Evolutionary conservation across 2,113 vertebrate species (phyloP).

Genomic region (Seriola aureovittata): DNA sequence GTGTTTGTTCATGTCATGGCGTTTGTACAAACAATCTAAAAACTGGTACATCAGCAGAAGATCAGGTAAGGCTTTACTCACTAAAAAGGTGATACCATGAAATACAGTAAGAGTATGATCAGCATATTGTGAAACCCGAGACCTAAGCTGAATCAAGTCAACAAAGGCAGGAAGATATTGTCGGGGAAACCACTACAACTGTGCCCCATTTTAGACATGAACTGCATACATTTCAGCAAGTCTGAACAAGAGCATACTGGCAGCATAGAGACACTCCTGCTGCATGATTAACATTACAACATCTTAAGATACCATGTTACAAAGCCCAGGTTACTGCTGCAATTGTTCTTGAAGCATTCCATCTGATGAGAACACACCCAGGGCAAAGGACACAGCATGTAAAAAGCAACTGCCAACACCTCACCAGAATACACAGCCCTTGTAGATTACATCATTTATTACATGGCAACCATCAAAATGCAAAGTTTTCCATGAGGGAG

Average conservation of each 20-base stretch:
- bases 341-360: slow-evolving; percentile 22
- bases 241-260: background rate
- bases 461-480: slow-evolving; percentile 67
- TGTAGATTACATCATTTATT: slow-evolving; percentile 77
- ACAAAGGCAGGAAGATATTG: background rate
- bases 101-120: background rate
- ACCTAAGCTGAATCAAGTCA: background rate
- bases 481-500: slow-evolving; percentile 71
- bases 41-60: slow-evolving; percentile 6
- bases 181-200: background rate
- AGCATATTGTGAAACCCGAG: slow-evolving; percentile 30
- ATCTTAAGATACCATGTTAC: background rate
- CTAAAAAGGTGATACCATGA: background rate
- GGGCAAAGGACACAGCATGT: slow-evolving; percentile 54
- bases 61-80: background rate
- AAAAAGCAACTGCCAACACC: slow-evolving; percentile 23
- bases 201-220: background rate
- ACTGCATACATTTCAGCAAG: background rate
- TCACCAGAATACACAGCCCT: slow-evolving; percentile 21
- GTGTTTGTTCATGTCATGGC: background rate
- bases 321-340: background rate
- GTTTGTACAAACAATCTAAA: background rate
- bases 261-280: background rate
- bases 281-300: slow-evolving; percentile 6
- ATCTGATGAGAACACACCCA: slow-evolving; percentile 58